Evolutionary conservation across 2,797 vertebrate genomes (phyloP).

Genomic region (Aeoliscus strigatus): DNA sequence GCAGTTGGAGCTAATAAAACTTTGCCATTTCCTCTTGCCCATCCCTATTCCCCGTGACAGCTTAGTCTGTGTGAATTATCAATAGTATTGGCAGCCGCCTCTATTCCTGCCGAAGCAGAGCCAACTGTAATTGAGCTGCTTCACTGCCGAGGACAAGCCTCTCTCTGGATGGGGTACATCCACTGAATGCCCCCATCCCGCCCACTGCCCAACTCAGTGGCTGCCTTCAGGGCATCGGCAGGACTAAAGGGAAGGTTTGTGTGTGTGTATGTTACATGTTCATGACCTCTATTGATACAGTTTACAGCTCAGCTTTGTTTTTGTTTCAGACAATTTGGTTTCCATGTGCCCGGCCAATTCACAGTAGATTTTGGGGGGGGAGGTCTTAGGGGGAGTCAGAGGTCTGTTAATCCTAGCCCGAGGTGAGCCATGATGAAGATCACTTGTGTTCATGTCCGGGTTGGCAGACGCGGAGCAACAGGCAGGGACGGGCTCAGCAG

Average conservation of each 20-base stretch:
- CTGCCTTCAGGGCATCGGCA: slow-evolving; percentile 12
- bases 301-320: too few relatives aligned
- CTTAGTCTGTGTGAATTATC: slow-evolving; percentile 74
- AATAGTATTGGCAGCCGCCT: slow-evolving; percentile 68
- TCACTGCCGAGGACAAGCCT: slow-evolving; percentile 54
- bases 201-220: slow-evolving; percentile 15
- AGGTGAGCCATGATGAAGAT: slow-evolving; percentile 68
- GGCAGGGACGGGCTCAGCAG: slow-evolving; percentile 62
- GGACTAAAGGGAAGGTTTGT: slow-evolving; percentile 20
- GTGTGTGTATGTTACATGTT: slow-evolving; percentile 7
- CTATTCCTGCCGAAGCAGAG: slow-evolving; percentile 60
- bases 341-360: slow-evolving; percentile 32
- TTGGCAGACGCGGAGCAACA: slow-evolving; percentile 44
- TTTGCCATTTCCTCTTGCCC: slow-evolving; percentile 60
- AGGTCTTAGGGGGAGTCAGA: slow-evolving; percentile 55
- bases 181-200: slow-evolving; percentile 23
- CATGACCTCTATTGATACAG: too few relatives aligned
- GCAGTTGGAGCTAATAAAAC: slow-evolving; percentile 65
- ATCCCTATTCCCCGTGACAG: slow-evolving; percentile 66
- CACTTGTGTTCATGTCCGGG: slow-evolving; percentile 60
- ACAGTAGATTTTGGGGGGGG: slow-evolving; percentile 37
- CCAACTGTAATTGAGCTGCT: slow-evolving; percentile 65
- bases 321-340: too few relatives aligned
- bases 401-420: slow-evolving; percentile 66
- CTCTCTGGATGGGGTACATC: slow-evolving; percentile 43